Base-by-base conservation (phyloP, 2,888 invertebrate species). In the Gandaritis pyraliata region DNA sequence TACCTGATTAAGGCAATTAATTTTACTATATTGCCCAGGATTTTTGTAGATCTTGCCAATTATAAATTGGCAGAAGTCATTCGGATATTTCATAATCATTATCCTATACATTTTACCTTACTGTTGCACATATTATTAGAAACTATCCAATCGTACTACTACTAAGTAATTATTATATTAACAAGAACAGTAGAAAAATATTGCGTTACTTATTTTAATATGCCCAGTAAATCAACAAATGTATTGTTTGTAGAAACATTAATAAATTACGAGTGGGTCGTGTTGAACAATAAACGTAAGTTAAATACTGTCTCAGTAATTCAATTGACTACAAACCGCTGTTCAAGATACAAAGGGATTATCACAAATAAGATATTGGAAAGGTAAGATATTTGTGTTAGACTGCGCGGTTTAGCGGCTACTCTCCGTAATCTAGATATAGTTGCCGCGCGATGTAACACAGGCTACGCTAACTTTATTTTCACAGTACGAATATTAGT, bases 151-250 rank as follows among this genome's bases (percentile, higher is more conserved):
- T 55, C 45, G 48, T 56, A 60, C 46, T 46, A 51, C 52, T 49
- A 18, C 51, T 64, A 64, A 58, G 54, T 18, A 30, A 56, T 58
- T 16, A 45, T 36, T 51, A 51, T 29, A 59, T 55, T 61, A 65
- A 65, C 60, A 64, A 64, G 53, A 64, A 64, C 59, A 67, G 64
- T 69, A 69, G 56, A 67, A 69, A 69, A 67, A 69, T 67, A 69
- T 67, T 67, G 67, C 62, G 51, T 62, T 59, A 56, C 56, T 67
- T 63, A 61, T 50, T 38, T 54, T 56, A 57, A 58, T 64, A 66
- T 64, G 60, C 48, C 53, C 58, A 57, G 54, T 58, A 53, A 59
- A 48, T 55, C 38, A 60, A 56, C 52, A 58, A 61, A 57, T 55
- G 55, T 41, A 45, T 43, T 41, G 47, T 59, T 46, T 54, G 30